phyloP scores from a whole-genome alignment of 2,113 vertebrate species.

The Nesogale talazaci region DNA sequence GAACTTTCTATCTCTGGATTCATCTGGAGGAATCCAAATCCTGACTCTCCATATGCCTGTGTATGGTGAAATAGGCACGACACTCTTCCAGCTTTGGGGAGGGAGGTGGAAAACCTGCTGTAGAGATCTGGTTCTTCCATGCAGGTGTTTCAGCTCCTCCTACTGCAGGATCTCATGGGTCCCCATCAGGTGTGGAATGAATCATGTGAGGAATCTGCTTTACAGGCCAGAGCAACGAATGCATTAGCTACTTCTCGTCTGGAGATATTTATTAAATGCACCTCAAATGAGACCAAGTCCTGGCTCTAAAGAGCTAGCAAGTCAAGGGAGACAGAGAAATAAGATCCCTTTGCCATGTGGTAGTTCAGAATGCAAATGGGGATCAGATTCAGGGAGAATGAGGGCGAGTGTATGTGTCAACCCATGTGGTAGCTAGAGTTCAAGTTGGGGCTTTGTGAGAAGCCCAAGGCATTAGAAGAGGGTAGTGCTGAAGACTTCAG shows the following conservation, averaged over 20 bases:
- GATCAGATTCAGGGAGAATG: no score
- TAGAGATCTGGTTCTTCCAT: neutral
- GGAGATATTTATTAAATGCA: neutral
- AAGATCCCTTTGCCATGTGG: neutral
- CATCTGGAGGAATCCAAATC: neutral
- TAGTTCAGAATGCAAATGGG: no score
- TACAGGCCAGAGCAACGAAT: neutral
- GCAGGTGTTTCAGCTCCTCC: accelerated
- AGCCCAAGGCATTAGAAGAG: neutral
- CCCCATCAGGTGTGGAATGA: neutral
- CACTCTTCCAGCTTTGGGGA: neutral
- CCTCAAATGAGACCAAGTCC: no score
- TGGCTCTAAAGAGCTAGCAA: neutral
- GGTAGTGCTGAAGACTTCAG: no score
- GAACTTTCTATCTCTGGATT: neutral
- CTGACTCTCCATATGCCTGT: accelerated
- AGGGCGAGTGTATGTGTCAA: accelerated
- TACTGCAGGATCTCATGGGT: accelerated
- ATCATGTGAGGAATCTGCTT: neutral
- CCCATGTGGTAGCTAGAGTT: accelerated
- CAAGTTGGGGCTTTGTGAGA: neutral
- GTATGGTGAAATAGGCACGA: accelerated
- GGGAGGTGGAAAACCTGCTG: neutral
- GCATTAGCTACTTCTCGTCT: neutral
- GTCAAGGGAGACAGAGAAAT: neutral